phyloP scores from a whole-genome alignment of 64 coral and sea anemone genomes.

The Montipora sp. region DNA sequence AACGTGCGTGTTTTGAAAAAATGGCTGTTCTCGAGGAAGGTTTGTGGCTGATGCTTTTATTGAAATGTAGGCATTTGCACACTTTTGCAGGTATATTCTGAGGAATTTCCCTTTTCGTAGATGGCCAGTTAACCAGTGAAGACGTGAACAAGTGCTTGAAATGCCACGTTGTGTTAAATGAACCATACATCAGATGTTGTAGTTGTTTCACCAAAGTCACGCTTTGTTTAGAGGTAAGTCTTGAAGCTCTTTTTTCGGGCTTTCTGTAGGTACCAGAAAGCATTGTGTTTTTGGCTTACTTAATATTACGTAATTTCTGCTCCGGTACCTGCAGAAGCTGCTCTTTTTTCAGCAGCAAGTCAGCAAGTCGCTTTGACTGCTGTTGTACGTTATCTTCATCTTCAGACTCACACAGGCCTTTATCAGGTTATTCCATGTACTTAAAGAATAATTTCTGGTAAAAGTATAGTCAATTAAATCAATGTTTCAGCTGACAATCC shows the following conservation, averaged over 20 bases:
- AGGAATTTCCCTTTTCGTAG: background rate
- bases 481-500: no score
- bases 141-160: constrained; percentile 36
- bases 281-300: no score
- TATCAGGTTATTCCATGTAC: no score
- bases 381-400: background rate
- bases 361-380: background rate
- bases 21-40: constrained; percentile 45
- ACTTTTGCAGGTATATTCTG: background rate
- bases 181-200: constrained; percentile 53
- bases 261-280: no score
- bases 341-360: no score
- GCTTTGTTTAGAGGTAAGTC: constrained; percentile 45
- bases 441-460: no score
- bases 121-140: constrained; percentile 1
- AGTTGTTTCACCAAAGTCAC: constrained; percentile 15
- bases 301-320: no score
- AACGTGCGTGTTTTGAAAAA: background rate
- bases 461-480: no score
- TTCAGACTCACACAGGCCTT: no score
- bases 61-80: background rate
- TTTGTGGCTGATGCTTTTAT: background rate
- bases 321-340: no score
- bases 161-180: constrained; percentile 40
- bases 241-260: background rate